phyloP scores from a whole-genome alignment of 2,797 vertebrate genomes.

The Rhincodon typus region DNA sequence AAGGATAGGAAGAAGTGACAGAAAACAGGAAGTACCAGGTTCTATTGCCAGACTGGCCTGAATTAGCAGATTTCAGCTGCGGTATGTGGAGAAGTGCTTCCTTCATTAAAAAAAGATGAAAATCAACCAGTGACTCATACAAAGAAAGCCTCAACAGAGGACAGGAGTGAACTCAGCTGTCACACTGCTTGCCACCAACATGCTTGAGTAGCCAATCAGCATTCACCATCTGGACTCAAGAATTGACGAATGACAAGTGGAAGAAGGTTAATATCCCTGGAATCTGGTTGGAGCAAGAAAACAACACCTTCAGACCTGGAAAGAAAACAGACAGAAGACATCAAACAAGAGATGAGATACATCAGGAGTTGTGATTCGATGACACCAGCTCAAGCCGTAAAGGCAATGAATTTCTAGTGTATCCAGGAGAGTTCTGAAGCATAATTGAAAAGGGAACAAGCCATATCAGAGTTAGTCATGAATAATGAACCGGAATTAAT shows the following conservation, averaged over 20 bases:
- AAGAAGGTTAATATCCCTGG: neutral
- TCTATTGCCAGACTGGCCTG: neutral
- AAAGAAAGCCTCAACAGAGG: neutral
- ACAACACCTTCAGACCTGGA: neutral
- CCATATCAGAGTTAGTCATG: slow-evolving; percentile 21
- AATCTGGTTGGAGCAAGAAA: neutral
- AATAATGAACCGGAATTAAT: neutral
- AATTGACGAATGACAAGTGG: too few species aligned
- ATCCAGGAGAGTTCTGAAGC: slow-evolving; percentile 6
- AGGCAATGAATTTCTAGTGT: neutral
- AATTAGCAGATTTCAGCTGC: neutral
- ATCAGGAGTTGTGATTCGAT: too few species aligned
- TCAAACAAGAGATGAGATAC: neutral
- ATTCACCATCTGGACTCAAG: neutral
- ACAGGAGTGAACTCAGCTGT: neutral
- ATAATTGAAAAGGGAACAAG: neutral
- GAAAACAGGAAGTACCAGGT: neutral
- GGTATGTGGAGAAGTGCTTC: neutral
- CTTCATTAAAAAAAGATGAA: neutral
- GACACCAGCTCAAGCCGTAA: neutral
- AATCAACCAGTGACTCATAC: neutral
- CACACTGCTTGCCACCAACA: neutral
- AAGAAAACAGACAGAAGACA: neutral
- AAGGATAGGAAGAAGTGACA: neutral
- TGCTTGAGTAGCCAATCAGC: neutral